Conservation (phyloP, 2,113 vertebrate genomes). For the Struthio camelus region DNA sequence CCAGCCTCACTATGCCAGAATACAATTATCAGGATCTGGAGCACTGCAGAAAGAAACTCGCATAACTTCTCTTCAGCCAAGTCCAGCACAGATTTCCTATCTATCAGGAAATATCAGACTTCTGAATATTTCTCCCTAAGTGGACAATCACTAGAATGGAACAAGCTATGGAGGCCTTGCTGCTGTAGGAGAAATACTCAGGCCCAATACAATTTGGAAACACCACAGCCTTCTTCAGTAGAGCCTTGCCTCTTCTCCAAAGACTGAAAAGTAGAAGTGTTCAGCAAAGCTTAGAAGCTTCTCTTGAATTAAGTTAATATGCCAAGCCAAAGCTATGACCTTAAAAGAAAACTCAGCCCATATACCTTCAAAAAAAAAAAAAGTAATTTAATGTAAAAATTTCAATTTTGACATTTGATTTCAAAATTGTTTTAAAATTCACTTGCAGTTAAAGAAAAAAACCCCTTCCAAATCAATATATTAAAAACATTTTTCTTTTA, state of each 20-base stretch:
- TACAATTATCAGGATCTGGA: not conserved
- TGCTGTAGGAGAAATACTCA: not conserved
- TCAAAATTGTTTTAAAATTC: not conserved
- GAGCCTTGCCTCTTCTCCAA: not conserved
- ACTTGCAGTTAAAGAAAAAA: not conserved
- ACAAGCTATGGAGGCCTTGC: not conserved
- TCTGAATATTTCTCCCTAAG: not conserved
- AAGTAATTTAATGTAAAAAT: not conserved
- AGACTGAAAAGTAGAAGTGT: not conserved
- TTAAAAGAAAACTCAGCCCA: not conserved
- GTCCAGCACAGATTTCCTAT: not conserved
- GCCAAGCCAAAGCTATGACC: not conserved
- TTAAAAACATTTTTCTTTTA: not conserved
- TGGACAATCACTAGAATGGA: not conserved
- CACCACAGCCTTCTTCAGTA: not conserved
- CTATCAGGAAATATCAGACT: not conserved
- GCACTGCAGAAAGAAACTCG: not conserved
- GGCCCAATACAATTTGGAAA: not conserved
- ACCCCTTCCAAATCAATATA: not conserved
- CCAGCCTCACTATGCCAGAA: not conserved
- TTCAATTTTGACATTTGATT: not conserved
- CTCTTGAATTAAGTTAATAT: not conserved
- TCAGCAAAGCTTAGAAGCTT: not conserved
- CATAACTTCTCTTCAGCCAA: not conserved
- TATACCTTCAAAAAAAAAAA: not conserved